Conservation (phyloP, 2,888 invertebrate species). For the Auanema sp. region DNA sequence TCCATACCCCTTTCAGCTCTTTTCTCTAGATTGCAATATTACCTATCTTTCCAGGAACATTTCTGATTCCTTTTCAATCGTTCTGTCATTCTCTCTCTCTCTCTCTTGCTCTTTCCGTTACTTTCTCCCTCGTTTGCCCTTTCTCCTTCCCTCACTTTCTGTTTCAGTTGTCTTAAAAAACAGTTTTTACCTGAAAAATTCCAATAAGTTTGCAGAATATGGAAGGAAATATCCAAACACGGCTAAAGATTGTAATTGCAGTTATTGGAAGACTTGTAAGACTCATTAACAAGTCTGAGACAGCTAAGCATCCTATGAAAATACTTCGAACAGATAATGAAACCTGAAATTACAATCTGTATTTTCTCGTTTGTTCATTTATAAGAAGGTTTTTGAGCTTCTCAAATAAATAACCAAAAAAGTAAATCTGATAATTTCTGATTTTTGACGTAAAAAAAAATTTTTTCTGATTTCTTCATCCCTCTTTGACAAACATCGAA, state of each 20-base stretch:
- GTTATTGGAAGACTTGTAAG: slow-evolving; percentile 60
- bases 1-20: no score
- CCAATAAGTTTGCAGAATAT: slow-evolving; percentile 58
- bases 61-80: no score
- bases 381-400: not conserved
- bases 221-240: slow-evolving; percentile 60
- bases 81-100: no score
- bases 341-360: slow-evolving; percentile 34
- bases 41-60: no score
- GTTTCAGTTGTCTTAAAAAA: no score
- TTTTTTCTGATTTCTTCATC: not conserved
- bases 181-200: slow-evolving; percentile 52
- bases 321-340: slow-evolving; percentile 54
- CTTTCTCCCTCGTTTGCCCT: no score
- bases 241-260: slow-evolving; percentile 56
- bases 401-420: not conserved
- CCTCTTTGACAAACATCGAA: not conserved
- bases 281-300: slow-evolving; percentile 49
- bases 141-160: no score
- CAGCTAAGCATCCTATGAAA: slow-evolving; percentile 52
- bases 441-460: not conserved
- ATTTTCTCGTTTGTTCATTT: not conserved
- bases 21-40: no score
- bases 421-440: slow-evolving; percentile 1
- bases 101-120: no score